Conservation (phyloP, 2,113 vertebrate species). For the Microcebus lehilahytsara region DNA sequence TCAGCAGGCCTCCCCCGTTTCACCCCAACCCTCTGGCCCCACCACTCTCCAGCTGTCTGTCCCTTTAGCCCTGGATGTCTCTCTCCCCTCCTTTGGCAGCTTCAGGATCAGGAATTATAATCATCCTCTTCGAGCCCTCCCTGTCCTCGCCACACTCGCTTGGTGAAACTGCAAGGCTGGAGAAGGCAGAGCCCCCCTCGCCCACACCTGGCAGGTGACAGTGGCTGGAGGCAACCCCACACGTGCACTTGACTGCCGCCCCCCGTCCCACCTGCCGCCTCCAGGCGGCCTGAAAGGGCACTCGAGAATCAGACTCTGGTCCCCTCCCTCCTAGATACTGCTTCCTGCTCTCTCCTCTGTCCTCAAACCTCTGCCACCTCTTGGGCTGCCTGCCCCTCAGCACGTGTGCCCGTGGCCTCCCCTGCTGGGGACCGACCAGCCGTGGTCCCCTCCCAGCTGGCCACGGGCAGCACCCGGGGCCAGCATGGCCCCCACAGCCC, state of each 20-base stretch:
- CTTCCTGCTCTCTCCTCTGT: not conserved
- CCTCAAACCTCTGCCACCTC: not conserved
- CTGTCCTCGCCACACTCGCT: too few species aligned
- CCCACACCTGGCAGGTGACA: not conserved
- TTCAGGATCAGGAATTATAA: not conserved
- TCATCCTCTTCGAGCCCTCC: not conserved
- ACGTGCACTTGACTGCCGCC: accelerated
- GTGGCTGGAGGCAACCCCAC: not conserved
- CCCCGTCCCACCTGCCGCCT: not conserved
- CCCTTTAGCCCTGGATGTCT: not conserved
- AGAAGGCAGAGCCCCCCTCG: not conserved
- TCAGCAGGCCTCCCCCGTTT: not conserved
- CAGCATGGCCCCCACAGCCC: accelerated
- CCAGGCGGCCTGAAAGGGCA: not conserved
- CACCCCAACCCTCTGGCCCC: not conserved
- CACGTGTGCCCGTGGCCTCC: not conserved
- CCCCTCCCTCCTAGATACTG: too few species aligned
- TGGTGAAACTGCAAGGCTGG: not conserved
- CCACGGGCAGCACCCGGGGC: not conserved
- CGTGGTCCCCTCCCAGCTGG: not conserved
- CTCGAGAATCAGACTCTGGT: not conserved
- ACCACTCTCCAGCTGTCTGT: not conserved
- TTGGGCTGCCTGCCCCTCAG: not conserved
- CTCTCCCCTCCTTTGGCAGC: not conserved
- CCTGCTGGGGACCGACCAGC: not conserved